These are phyloP conservation scores for Steinernema carpocapsae DNA, from an alignment of 2,888 invertebrate species.

Conservation along the genomic window DNA sequence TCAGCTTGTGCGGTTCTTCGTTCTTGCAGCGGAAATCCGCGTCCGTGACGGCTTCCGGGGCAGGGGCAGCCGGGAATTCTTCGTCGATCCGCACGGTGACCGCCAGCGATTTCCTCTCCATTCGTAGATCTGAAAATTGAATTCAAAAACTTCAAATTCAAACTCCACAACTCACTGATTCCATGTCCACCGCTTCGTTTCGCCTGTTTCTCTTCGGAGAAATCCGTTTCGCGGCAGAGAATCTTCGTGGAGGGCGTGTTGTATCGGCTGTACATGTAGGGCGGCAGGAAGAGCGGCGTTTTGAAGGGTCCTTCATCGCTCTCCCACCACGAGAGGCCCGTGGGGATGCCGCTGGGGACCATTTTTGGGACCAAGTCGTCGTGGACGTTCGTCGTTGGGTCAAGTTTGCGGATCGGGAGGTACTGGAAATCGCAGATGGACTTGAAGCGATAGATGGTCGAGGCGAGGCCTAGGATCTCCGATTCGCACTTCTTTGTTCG, in stretches of 20 bases:
- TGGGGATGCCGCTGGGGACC: constrained; percentile 48
- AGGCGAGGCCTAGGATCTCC: constrained; percentile 42
- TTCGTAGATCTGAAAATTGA: constrained; percentile 54
- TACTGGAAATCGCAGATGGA: constrained; percentile 87
- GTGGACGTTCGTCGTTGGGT: constrained; percentile 29
- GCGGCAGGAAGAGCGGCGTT: constrained; percentile 62
- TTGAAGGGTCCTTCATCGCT: constrained; percentile 26
- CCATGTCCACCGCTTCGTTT: constrained; percentile 51
- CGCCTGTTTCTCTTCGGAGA: constrained; percentile 37
- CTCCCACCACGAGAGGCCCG: constrained; percentile 59
- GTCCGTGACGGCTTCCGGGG: constrained; percentile 58
- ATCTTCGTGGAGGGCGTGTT: constrained; percentile 59
- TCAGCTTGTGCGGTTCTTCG: constrained; percentile 57
- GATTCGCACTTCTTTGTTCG: constrained; percentile 36
- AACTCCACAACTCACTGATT: constrained; percentile 51
- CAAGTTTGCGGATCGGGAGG: constrained; percentile 76
- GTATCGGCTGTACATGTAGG: constrained; percentile 64
- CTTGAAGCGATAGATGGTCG: constrained; percentile 59
- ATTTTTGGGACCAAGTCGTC: constrained; percentile 50
- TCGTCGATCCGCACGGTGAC: constrained; percentile 60
- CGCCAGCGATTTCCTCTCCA: constrained; percentile 62
- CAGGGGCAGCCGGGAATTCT: constrained; percentile 59
- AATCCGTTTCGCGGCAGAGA: constrained; percentile 55
- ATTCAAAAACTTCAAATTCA: neutral
- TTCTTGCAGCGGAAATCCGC: constrained; percentile 58